Conservation (phyloP, 1,140 invertebrate genomes). For the Bombyx mandarina region DNA sequence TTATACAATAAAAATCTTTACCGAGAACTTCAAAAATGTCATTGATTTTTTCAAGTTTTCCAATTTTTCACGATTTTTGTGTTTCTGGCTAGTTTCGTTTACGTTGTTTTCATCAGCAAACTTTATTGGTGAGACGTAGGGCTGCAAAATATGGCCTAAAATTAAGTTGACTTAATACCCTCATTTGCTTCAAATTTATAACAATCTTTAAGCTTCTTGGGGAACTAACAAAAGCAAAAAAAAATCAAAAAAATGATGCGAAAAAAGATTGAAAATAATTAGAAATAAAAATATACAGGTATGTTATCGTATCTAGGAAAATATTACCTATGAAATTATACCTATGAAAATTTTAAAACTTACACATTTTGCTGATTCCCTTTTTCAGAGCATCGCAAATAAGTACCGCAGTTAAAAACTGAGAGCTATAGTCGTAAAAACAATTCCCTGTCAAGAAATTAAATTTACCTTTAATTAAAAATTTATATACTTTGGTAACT, state of each 20-base stretch:
- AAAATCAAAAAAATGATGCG: too few relatives aligned
- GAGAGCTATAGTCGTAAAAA: conserved; percentile 50
- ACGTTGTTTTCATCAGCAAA: conserved; percentile 30
- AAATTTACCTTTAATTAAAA: conserved; percentile 2
- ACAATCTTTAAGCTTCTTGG: not conserved
- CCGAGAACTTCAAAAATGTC: conserved; percentile 2
- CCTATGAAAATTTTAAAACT: conserved; percentile 17
- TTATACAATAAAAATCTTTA: conserved; percentile 6
- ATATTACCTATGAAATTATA: not conserved
- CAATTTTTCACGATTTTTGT: conserved; percentile 1
- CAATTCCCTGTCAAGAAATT: conserved; percentile 38
- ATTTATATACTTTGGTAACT: too few relatives aligned
- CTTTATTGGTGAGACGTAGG: conserved; percentile 56
- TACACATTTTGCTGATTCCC: conserved; percentile 49
- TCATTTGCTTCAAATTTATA: too few relatives aligned
- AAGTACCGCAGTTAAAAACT: conserved; percentile 48
- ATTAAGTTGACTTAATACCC: conserved; percentile 25
- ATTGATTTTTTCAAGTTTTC: conserved; percentile 5
- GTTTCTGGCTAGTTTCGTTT: conserved; percentile 8
- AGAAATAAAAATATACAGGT: too few relatives aligned
- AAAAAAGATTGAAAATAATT: not conserved
- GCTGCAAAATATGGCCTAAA: conserved; percentile 66
- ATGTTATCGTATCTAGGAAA: too few relatives aligned
- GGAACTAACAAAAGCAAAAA: too few relatives aligned
- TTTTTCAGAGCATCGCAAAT: conserved; percentile 43